These are phyloP conservation scores for Poeciliopsis turrubarensis DNA, from an alignment of 2,113 vertebrate species.

Conservation along the genomic window DNA sequence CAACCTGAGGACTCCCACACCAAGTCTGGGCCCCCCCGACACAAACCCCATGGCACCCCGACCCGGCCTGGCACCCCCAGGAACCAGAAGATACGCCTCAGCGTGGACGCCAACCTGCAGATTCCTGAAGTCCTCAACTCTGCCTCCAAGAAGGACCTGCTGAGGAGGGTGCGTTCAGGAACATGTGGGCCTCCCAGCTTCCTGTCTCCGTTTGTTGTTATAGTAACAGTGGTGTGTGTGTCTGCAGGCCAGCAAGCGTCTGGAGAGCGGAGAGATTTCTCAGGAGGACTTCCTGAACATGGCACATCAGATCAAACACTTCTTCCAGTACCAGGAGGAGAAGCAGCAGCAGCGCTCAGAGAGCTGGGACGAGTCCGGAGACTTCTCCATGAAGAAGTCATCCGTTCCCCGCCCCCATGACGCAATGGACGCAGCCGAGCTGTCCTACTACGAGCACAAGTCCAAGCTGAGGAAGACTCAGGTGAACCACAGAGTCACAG, in stretches of 20 bases:
- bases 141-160: constrained; percentile 93
- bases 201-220: neutral
- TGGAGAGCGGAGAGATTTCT: constrained; percentile 92
- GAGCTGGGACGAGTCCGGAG: constrained; percentile 84
- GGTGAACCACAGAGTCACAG: constrained; percentile 63
- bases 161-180: constrained; percentile 85
- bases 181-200: too few species aligned
- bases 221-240: too few species aligned
- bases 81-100: constrained; percentile 90
- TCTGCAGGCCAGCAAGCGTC: constrained; percentile 87
- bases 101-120: constrained; percentile 96
- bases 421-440: constrained; percentile 83
- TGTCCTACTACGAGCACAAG: constrained; percentile 95
- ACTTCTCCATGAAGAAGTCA: constrained; percentile 83
- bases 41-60: constrained; percentile 85
- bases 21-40: constrained; percentile 86
- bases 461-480: constrained; percentile 93
- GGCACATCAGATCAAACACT: constrained; percentile 93
- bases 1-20: constrained; percentile 81
- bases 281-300: constrained; percentile 94
- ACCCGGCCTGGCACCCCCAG: constrained; percentile 83
- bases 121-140: constrained; percentile 93
- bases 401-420: constrained; percentile 66
- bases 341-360: constrained; percentile 88
- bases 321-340: constrained; percentile 98